Evolutionary conservation across 2,888 invertebrate species (phyloP).

Genomic region (Margaritifera margaritifera): DNA sequence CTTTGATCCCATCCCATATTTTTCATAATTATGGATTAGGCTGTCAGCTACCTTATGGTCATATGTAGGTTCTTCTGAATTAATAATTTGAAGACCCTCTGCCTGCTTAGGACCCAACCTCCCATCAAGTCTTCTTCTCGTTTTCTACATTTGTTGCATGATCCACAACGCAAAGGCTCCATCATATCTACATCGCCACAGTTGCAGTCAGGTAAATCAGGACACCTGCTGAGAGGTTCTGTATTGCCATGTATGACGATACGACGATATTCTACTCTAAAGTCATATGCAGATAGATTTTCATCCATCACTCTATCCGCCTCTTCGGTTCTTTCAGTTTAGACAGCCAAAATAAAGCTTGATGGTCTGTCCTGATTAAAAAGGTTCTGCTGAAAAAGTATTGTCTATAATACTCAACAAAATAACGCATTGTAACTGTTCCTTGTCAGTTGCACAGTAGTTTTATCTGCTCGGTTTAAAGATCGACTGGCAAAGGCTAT

Average conservation of each 20-base stretch:
- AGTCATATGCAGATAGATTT: conserved; percentile 9
- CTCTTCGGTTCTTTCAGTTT: conserved; percentile 12
- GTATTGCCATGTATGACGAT: conserved; percentile 6
- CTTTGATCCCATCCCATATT: too few species aligned
- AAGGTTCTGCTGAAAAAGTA: conserved; percentile 13
- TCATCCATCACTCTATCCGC: conserved; percentile 13
- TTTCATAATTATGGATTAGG: too few species aligned
- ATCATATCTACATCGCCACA: conserved; percentile 8
- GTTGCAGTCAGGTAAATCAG: conserved; percentile 2
- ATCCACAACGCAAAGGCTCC: conserved; percentile 1
- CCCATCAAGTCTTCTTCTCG: too few species aligned
- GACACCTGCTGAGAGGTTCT: conserved; percentile 12
- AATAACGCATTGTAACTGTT: conserved; percentile 6
- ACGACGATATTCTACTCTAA: conserved; percentile 12
- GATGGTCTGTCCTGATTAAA: conserved; percentile 9
- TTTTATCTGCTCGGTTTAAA: conserved; percentile 6
- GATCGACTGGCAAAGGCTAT: conserved; percentile 17
- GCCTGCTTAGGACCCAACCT: too few species aligned
- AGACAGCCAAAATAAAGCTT: conserved; percentile 13
- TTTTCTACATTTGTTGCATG: too few species aligned
- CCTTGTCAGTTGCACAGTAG: conserved; percentile 14
- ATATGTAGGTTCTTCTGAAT: too few species aligned
- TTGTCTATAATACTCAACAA: conserved; percentile 15
- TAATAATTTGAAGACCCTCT: too few species aligned
- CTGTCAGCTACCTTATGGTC: too few species aligned